Evolutionary conservation across 23 tunicate species (phyloP), one percentile per base, ranked within the genome.

Genomic region (Trididemnum nubilum): DNA sequence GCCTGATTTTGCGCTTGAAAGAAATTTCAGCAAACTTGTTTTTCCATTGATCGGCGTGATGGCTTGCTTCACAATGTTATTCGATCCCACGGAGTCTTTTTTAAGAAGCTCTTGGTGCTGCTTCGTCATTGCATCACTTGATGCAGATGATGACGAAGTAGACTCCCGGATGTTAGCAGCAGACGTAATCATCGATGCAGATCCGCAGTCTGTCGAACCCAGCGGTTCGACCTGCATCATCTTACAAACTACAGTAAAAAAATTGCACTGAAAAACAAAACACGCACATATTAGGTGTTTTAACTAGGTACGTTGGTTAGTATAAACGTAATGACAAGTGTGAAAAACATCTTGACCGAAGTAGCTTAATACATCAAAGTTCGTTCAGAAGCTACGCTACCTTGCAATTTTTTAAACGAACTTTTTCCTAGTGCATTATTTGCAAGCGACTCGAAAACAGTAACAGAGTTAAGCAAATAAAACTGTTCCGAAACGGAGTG

Each of bases 11-110:
- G 34, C 15, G 38, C 18, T 5, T 2, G 52, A 52, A 2, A 77
- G 38, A 35, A 77, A 54, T 21, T 52, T 77, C 37, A 77, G 51
- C 18, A 77, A 52, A 33, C 30, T 77, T 19, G 67, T 3, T 12
- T 77, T 77, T 19, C 58, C 57, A 63, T 63, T 63, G 21, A 77
- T 52, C 3, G 81, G 66, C 28, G 81, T 77, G 67, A 77, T 73
- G 4, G 78, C 58, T 73, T 73, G 78, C 58, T 73, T 73, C 2
- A 38, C 12, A 73, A 73, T 39, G 30, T 15, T 37, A 33, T 33
- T 31, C 9, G 74, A 4, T 5, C n/a, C n/a, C 7, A 67, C 67
- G 26, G 22, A 3, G 67, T 22, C 26, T n/a, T n/a, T n/a, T n/a
- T n/a, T n/a, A n/a, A n/a, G n/a, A 61, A 26, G n/a, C 26, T 21